phyloP scores from a whole-genome alignment of 2,888 invertebrate genomes.

The Dinocampus coccinellae region DNA sequence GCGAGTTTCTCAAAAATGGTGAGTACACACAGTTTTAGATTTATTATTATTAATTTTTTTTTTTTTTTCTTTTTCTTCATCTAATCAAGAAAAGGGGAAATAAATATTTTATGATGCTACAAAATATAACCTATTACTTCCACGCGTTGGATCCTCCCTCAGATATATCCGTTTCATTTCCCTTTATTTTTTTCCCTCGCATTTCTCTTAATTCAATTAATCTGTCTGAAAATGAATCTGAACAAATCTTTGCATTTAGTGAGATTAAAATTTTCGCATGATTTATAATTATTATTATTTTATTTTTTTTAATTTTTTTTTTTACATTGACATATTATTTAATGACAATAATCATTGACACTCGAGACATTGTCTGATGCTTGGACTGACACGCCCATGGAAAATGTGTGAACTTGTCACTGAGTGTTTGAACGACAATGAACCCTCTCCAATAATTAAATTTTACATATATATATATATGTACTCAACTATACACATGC shows the following conservation, averaged over 20 bases:
- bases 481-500: slow-evolving; percentile 4
- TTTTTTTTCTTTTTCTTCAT: slow-evolving; percentile 22
- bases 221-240: not conserved
- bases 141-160: not conserved
- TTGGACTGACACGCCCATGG: slow-evolving; percentile 27
- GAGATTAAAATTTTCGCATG: too few relatives aligned
- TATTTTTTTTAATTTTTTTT: too few relatives aligned
- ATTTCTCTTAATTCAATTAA: not conserved
- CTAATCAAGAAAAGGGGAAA: slow-evolving; percentile 39
- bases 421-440: slow-evolving; percentile 34
- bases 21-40: slow-evolving; percentile 2
- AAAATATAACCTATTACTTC: not conserved
- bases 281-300: too few relatives aligned
- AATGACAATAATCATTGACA: slow-evolving; percentile 32
- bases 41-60: not conserved
- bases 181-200: not conserved
- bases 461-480: slow-evolving; percentile 1
- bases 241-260: not conserved
- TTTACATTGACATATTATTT: slow-evolving; percentile 23
- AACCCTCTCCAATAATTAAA: slow-evolving; percentile 32
- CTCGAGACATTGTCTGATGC: slow-evolving; percentile 31
- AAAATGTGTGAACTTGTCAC: slow-evolving; percentile 33
- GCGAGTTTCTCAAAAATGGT: slow-evolving; percentile 2
- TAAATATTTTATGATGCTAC: not conserved
- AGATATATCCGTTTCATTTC: not conserved